phyloP scores from a whole-genome alignment of 2,888 invertebrate genomes.

The Lumbricus terrestris region DNA sequence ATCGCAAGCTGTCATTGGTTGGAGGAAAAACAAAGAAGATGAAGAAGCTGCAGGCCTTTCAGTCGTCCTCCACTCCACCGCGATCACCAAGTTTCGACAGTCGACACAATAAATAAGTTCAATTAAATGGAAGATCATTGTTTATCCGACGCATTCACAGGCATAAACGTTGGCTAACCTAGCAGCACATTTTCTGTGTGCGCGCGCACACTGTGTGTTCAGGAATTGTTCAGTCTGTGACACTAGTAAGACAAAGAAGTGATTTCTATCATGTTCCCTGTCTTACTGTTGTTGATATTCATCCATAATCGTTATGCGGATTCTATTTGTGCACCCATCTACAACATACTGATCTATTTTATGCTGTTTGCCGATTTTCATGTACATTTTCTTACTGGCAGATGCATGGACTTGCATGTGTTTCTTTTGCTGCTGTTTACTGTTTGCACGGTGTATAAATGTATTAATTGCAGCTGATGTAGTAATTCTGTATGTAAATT shows the following conservation, averaged over 20 bases:
- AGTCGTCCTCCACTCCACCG: neutral
- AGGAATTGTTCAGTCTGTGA: neutral
- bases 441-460: neutral
- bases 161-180: neutral
- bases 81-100: slow-evolving; percentile 5
- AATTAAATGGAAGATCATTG: neutral
- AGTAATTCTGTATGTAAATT: neutral
- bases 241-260: neutral
- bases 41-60: slow-evolving; percentile 8
- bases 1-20: neutral
- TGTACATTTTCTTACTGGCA: neutral
- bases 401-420: too few relatives aligned
- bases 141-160: too few relatives aligned
- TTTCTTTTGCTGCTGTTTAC: neutral
- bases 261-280: neutral
- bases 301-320: neutral
- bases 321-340: neutral
- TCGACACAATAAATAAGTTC: neutral
- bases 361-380: neutral
- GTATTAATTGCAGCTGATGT: neutral
- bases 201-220: neutral
- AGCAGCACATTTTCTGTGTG: neutral
- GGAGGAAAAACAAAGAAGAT: slow-evolving; percentile 10
- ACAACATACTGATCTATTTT: neutral
- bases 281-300: neutral